Base-by-base conservation (phyloP, 2,888 invertebrate genomes). In the Xanthia icteritia region DNA sequence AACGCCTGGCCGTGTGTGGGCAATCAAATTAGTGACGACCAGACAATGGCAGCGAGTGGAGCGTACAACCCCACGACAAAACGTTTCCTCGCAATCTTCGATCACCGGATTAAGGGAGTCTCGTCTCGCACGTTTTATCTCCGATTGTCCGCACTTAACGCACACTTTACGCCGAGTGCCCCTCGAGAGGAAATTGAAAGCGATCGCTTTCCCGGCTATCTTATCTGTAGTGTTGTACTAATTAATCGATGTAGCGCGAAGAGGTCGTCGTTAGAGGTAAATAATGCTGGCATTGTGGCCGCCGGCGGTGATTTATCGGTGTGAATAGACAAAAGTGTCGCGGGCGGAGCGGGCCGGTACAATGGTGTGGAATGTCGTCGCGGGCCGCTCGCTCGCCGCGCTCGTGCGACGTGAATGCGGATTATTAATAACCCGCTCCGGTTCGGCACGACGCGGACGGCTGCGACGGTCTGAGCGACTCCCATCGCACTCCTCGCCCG, bases 81-180 rank as follows among this genome's bases (percentile, higher is more conserved):
- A 95, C 96, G 96, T 95, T 96, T 96, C 94, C 95, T 95, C 94
- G 96, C 96, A 96, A 96, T 96, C 96, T 96, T 95, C 96, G 96
- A 96, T 96, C 96, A 95, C 95, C 94, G 95, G 96, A 96, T 96
- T 96, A 96, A 96, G 96, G 96, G 96, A 94, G 94, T 94, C 94
- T 93, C 95, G 95, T 95, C 95, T 96, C 95, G 95, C 95, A 96
- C 96, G 95, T 96, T 96, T 96, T 96, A 96, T 96, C 96, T 96
- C 93, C 96, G 96, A 96, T 96, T 96, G 96, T 96, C 94, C 96
- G 95, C 96, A 96, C 96, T 96, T 96, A 96, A 96, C 96, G 96
- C 96, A 88, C 94, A 96, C 96, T 96, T 96, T 95, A 95, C 95
- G 94, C 95, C 94, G 94, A 96, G 96, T 95, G 95, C 95, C 96